Conservation (phyloP, 1,140 invertebrate species). For the Papilio dardanus region DNA sequence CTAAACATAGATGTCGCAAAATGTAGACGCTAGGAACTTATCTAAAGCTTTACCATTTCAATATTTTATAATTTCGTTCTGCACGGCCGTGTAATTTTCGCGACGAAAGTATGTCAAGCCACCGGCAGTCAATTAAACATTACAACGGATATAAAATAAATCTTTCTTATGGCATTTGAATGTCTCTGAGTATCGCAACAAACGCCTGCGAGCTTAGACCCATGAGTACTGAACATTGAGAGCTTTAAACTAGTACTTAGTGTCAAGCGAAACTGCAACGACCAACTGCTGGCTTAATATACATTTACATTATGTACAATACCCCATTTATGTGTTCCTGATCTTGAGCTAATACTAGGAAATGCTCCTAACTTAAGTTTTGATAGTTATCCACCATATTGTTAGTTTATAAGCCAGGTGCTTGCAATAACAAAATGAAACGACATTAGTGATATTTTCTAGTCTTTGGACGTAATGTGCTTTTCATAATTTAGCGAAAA, state of each 20-base stretch:
- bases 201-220: neutral
- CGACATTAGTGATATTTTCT: neutral
- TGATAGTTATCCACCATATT: slow-evolving; percentile 14
- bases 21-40: neutral
- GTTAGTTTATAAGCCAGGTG: neutral
- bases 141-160: slow-evolving; percentile 33
- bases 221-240: slow-evolving; percentile 19
- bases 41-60: neutral
- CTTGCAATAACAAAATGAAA: neutral
- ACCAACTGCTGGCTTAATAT: slow-evolving; percentile 31
- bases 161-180: slow-evolving; percentile 30
- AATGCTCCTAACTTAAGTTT: slow-evolving; percentile 10
- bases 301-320: slow-evolving; percentile 35
- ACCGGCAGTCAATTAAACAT: slow-evolving; percentile 21
- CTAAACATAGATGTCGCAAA: neutral
- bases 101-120: slow-evolving; percentile 19
- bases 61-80: slow-evolving; percentile 2
- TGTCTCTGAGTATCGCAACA: slow-evolving; percentile 21
- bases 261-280: slow-evolving; percentile 15
- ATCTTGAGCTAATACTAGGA: slow-evolving; percentile 32
- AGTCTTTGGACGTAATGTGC: neutral
- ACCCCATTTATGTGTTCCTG: slow-evolving; percentile 23
- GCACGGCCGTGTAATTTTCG: neutral
- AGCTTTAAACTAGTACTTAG: slow-evolving; percentile 31
- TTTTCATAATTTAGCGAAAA: neutral